Evolutionary conservation across 2,113 vertebrate species (phyloP).

Genomic region (Pseudolaguvia tuberculata): DNA sequence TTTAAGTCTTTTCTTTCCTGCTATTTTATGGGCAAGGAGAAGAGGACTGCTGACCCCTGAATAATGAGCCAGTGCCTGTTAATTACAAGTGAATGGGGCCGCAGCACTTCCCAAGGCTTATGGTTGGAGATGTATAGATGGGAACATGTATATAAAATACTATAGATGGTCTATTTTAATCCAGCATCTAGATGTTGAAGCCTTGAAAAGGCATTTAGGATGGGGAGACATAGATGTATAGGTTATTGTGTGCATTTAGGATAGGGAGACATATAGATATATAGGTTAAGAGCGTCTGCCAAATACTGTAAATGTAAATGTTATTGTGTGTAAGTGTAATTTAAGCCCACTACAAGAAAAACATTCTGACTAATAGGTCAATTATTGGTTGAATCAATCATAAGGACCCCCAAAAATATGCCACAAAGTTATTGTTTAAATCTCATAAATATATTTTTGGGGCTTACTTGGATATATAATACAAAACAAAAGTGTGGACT

Average conservation of each 20-base stretch:
- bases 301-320: no score
- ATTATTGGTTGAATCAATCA: background rate
- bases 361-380: background rate
- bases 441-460: background rate
- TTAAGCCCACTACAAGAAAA: background rate
- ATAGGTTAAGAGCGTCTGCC: no score
- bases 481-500: no score
- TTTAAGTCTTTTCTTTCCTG: slow-evolving; percentile 10
- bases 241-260: no score
- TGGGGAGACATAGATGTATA: no score
- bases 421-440: background rate
- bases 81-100: slow-evolving; percentile 42
- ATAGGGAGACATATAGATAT: no score
- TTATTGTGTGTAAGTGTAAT: background rate
- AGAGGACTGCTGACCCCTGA: slow-evolving; percentile 42
- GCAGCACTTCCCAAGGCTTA: slow-evolving; percentile 25
- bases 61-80: slow-evolving; percentile 37
- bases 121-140: background rate
- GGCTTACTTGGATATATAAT: background rate
- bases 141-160: background rate
- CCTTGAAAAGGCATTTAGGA: no score
- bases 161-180: background rate
- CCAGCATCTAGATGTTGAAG: no score
- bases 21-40: background rate
- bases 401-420: background rate